Evolutionary conservation across 2,888 invertebrate species (phyloP), one percentile per base, ranked within the genome.

Genomic region (Dimorphilus gyrociliatus): DNA sequence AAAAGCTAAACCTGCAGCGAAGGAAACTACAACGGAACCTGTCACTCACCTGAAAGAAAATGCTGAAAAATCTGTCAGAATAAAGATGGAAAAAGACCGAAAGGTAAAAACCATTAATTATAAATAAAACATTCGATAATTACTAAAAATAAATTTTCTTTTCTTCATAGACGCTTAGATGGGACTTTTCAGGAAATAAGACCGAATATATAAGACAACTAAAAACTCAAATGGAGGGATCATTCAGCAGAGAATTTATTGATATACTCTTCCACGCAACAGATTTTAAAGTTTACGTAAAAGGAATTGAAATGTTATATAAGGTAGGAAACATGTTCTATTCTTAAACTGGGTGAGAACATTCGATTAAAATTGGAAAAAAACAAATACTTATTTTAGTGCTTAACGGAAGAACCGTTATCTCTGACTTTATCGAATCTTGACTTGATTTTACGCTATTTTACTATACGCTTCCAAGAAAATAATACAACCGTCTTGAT

Each of bases 401-500:
- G 8, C 21, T 21, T 10, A 21, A 8, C 8, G 21, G n/a, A n/a
- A n/a, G 8, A 21, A 21, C n/a, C 21, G 8, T 21, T 8, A n/a
- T 21, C 8, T 8, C 21, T 21, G 8, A n/a, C 21, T n/a, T 21
- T 84, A 42, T 75, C 78, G 14, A 94, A 94, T 67, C 69, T 90
- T 38, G 97, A 97, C 68, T 67, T 97, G 38, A 78, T 97, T 32
- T 71, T 97, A 26, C 90, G 90, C 60, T 97, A 94, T 94, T 62
- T 90, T 46, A 90, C 92, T 0, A 66, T 97, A 27, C 70, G 94
- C 36, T 97, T 97, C 67, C 94, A 90, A 53, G 94, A 97, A 66
- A 97, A 94, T 16, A 97, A 97, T 68, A 92, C 94, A 7, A 86
- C 88, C 12, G 92, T 94, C 21, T 71, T 94, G 36, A 71, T 92